Evolutionary conservation across 2,113 vertebrate genomes (phyloP), one percentile per base, ranked within the genome.

Genomic region (Eupsittula cactorum): DNA sequence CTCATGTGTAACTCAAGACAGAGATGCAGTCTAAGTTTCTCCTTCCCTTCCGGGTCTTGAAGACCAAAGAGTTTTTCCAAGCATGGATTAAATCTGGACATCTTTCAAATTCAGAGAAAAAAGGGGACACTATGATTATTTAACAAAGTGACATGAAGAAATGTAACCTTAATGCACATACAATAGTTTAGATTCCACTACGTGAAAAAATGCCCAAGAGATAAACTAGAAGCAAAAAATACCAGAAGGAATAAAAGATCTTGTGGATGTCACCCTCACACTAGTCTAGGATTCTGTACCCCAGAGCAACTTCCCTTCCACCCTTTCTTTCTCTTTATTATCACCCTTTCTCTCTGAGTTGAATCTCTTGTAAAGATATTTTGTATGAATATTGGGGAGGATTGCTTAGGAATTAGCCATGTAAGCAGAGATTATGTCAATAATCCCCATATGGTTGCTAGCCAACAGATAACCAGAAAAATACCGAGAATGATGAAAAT

Each of bases 381-480:
- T 52, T 16, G 2, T 46, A 78, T 11, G 23, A 90, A 50, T 3
- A 0, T 31, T 50, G 60, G 41, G 63, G 21, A 82, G 13, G 64
- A 82, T 5, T 78, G 29, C 27, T 88, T 70, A 86, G 9, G 9
- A 90, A 88, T 75, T 84, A 92, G 77, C 3, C 4, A 75, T 18
- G 7, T 53, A 65, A 95, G 23, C 46, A 60, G 41, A 90, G 14
- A 80, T 24, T 35, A 52, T 29, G 9, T 5, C 3, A 1, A 57
- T 68, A 95, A 88, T 31, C 19, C 27, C 18, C 17, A 71, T 17
- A 37, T 2, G 13, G 76, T 91, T 81, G 63, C 79, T 53, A 92
- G 80, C 50, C 69, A 95, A 85, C 64, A 86, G 12, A 35, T 64
- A 93, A 83, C 55, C 20, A 94, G 75, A 83, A 88, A 70, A 86